Evolutionary conservation across 2,113 vertebrate species (phyloP), one percentile per base, ranked within the genome.

Genomic region (Petromus typicus): DNA sequence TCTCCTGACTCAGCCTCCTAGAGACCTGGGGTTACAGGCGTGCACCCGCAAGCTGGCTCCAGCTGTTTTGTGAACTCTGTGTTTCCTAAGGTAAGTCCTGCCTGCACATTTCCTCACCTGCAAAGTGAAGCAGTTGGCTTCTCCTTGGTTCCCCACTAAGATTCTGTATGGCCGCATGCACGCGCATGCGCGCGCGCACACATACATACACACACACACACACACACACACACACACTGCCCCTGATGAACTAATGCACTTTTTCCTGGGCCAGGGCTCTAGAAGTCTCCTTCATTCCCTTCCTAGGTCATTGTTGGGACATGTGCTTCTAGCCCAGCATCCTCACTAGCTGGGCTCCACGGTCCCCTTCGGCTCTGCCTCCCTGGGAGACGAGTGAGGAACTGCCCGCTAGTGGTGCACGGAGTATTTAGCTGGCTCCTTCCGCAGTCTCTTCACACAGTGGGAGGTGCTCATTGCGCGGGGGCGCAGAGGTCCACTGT

Each of bases 371-470:
- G 86, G 43, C 64, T 61, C 17, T 69, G 56, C 66, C 25, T 56
- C 84, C 78, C 61, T 20, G 34, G 54, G 40, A 93, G 30, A 84
- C 67, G 86, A 89, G 9, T 59, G n/a, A 89, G 48, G 43, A 86
- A 64, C 48, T 75, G 34, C 66, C 67, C 63, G 10, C 6, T 51
- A 10, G 48, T 10, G 48, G 48, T 51, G 48, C 48, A 51, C 10
- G 0, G 1, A 27, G 37, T 79, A 90, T 96, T 69, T 57, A 51
- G 78, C 45, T 51, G 5, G 3, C 54, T 37, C 40, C 48, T 91
- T 93, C 75, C 76, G 78, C 16, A 66, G 56, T 81, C 22, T 94
- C 81, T 86, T 66, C 75, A 73, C 59, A 93, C 75, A 56, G 37
- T 34, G 63, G 57, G 59, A 81, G 27, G 48, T 83, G 32, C 76